Base-by-base conservation (phyloP, 2,113 vertebrate genomes). In the Oriolus oriolus region DNA sequence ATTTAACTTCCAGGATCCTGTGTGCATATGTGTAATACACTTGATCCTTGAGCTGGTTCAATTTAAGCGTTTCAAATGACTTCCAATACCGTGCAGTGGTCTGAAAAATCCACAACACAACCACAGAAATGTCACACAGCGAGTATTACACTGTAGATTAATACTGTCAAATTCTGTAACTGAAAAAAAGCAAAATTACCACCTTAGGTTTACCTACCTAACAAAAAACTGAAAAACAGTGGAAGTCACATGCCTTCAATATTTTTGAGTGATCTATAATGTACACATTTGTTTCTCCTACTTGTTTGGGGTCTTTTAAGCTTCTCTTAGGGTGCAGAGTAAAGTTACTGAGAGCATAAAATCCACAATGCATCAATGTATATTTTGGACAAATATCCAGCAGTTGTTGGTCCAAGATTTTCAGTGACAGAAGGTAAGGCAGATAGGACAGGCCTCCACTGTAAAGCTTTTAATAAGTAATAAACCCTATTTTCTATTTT, bases 401-500 rank as follows among this genome's bases (percentile, higher is more conserved):
- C 73, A 84, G 73, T 30, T 81, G 19, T 68, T 81, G 68, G 64
- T 78, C 35, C 65, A 84, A 52, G 30, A 75, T 60, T 81, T 66
- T 47, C 73, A 39, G 30, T 45, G 61, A 59, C 89, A 92, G 95
- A 96, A 97, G 90, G 95, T 53, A 94, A 65, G 57, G 44, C 84
- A 94, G 94, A 95, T 87, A 95, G 91, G 60, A 19, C 65, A 87
- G 33, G 57, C 33, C 59, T 92, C 83, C 47, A 53, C 78, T 87
- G 81, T 41, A 45, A 60, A 92, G 85, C 68, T 71, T 87, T 47
- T 68, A 89, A 76, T 88, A 90, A 88, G 68, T 60, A 92, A 92
- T 92, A 91, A 93, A 90, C 61, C 18, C 64, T 71, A 22, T 87
- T 93, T 95, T 83, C 86, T 89, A 41, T 92, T 92, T 96, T 87